Conservation (phyloP, 2,797 vertebrate species). For the Sebastes oblongus region DNA sequence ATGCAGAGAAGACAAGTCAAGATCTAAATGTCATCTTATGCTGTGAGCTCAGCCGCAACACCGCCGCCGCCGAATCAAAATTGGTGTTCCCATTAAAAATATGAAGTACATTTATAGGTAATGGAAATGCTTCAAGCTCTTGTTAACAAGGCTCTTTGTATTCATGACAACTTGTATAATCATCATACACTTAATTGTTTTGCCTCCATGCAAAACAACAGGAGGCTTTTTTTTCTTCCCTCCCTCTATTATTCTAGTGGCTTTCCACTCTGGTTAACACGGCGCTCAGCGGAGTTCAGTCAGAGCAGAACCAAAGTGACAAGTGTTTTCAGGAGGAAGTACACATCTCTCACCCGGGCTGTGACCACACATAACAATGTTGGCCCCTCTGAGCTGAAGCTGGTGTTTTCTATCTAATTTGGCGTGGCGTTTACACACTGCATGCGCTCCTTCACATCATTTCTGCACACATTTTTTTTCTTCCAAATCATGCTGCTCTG, state of each 20-base stretch:
- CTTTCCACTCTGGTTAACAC: conserved; percentile 52
- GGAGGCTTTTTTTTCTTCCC: background rate
- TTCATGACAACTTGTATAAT: conserved; percentile 9
- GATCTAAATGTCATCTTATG: background rate
- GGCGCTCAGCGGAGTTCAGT: conserved; percentile 30
- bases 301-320: conserved; percentile 65
- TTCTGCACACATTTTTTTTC: conserved; percentile 10
- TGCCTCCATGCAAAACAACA: conserved; percentile 7
- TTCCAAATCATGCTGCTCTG: background rate
- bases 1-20: background rate
- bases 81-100: background rate
- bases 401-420: conserved; percentile 63
- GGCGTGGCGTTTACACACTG: conserved; percentile 55
- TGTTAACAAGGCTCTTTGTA: conserved; percentile 19
- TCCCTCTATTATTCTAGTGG: background rate
- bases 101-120: background rate
- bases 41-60: background rate
- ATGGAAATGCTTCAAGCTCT: background rate
- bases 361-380: conserved; percentile 54
- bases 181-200: conserved; percentile 11
- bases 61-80: background rate
- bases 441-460: conserved; percentile 26
- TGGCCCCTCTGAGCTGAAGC: conserved; percentile 52
- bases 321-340: conserved; percentile 66
- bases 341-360: conserved; percentile 55